Percentiles rank a stretch among this genome's conserved stretches.
Evolutionary conservation across 2,888 invertebrate genomes (phyloP).

Genomic region (Xestoiulus laeticollis): DNA sequence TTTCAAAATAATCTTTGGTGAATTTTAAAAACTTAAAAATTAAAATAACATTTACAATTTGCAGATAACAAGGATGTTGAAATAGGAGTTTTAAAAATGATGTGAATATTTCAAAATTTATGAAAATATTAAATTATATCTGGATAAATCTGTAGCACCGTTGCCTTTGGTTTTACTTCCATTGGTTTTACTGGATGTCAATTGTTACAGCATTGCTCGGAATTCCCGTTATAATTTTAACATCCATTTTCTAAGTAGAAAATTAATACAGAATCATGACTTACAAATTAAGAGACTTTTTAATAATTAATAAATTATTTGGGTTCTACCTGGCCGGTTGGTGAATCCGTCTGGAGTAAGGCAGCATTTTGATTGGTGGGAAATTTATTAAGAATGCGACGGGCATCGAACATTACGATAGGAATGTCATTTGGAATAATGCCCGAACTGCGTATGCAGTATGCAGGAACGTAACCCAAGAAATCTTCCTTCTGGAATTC

Average conservation of each 20-base stretch:
- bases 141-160: not conserved
- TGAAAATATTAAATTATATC: not conserved
- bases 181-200: not conserved
- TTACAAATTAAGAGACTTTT: too few species aligned
- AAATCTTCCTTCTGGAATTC: not conserved
- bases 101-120: slow-evolving; percentile 5
- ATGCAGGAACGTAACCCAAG: not conserved
- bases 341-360: not conserved
- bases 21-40: not conserved
- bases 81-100: not conserved
- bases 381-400: not conserved
- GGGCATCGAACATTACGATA: not conserved
- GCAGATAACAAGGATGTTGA: not conserved
- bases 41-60: not conserved
- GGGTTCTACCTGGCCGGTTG: not conserved
- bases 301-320: not conserved
- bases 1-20: not conserved
- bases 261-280: not conserved
- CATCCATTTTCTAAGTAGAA: not conserved
- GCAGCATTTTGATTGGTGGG: not conserved
- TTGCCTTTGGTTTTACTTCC: not conserved
- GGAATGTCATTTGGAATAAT: not conserved
- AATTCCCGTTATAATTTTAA: not conserved
- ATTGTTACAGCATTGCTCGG: not conserved
- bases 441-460: not conserved